phyloP scores from a whole-genome alignment of 1,140 invertebrate species.

The Cotesia glomerata region DNA sequence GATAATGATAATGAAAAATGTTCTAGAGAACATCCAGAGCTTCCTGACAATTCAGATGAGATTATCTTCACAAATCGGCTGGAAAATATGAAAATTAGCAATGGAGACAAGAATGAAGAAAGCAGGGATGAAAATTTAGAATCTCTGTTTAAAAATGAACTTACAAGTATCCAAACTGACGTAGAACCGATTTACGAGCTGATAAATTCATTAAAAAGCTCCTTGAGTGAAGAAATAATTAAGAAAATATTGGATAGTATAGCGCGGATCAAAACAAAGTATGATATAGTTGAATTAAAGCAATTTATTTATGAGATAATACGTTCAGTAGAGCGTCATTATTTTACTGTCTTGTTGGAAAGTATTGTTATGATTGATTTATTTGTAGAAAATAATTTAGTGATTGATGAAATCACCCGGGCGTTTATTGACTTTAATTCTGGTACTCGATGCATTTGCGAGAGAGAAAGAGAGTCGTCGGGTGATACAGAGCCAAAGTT shows the following conservation, averaged over 20 bases:
- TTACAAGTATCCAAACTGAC: constrained; percentile 43
- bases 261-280: constrained; percentile 43
- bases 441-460: constrained; percentile 46
- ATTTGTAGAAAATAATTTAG: constrained; percentile 32
- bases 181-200: constrained; percentile 44
- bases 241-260: constrained; percentile 41
- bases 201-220: constrained; percentile 41
- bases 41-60: constrained; percentile 1
- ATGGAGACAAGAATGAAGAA: constrained; percentile 1
- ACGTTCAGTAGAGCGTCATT: constrained; percentile 50
- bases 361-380: constrained; percentile 40
- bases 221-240: constrained; percentile 40
- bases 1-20: not conserved
- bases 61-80: not conserved
- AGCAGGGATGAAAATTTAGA: not conserved
- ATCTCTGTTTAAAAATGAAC: constrained; percentile 31
- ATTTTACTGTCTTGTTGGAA: constrained; percentile 47
- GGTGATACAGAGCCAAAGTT: constrained; percentile 49
- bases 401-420: constrained; percentile 42
- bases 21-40: too few relatives aligned
- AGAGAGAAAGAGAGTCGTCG: constrained; percentile 37
- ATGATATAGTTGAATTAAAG: constrained; percentile 44
- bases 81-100: constrained; percentile 1
- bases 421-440: constrained; percentile 51
- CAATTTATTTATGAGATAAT: constrained; percentile 48